Percentiles rank a stretch among this genome's conserved stretches.
Conservation (phyloP, 2,888 invertebrate genomes). For the Yponomeuta evonymella region DNA sequence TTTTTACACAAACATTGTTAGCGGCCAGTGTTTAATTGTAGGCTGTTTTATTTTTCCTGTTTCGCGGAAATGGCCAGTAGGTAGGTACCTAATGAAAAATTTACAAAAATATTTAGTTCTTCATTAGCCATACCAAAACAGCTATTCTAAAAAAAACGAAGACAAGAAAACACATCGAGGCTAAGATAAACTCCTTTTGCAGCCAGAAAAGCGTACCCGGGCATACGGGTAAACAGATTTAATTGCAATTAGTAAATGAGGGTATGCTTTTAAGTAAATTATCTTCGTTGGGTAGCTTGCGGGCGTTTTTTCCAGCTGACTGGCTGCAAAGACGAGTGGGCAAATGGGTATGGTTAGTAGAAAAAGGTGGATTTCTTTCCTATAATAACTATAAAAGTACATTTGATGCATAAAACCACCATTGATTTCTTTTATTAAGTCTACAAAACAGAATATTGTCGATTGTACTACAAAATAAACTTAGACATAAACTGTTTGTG, state of each 20-base stretch:
- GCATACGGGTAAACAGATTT: conserved; percentile 18
- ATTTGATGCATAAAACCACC: not conserved
- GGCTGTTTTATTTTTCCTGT: too few species aligned
- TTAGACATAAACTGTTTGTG: too few species aligned
- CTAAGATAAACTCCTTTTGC: not conserved
- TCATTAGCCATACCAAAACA: too few species aligned
- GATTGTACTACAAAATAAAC: too few species aligned
- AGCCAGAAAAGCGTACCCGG: not conserved
- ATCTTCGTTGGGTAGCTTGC: conserved; percentile 14
- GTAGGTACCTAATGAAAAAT: too few species aligned
- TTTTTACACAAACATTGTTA: not conserved
- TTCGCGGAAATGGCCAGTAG: too few species aligned
- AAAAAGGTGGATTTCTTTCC: not conserved
- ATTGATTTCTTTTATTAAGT: too few species aligned
- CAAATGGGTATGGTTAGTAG: not conserved
- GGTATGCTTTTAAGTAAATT: conserved; percentile 17
- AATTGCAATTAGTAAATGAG: conserved; percentile 21
- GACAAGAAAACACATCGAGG: not conserved
- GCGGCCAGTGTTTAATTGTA: too few species aligned
- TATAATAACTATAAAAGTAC: not conserved
- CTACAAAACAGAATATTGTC: too few species aligned
- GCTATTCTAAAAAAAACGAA: not conserved
- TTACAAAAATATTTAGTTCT: too few species aligned
- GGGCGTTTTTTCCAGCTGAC: conserved; percentile 8
- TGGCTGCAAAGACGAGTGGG: conserved; percentile 5